Base-by-base conservation (phyloP, 2,113 vertebrate species). In the Neogale vison region DNA sequence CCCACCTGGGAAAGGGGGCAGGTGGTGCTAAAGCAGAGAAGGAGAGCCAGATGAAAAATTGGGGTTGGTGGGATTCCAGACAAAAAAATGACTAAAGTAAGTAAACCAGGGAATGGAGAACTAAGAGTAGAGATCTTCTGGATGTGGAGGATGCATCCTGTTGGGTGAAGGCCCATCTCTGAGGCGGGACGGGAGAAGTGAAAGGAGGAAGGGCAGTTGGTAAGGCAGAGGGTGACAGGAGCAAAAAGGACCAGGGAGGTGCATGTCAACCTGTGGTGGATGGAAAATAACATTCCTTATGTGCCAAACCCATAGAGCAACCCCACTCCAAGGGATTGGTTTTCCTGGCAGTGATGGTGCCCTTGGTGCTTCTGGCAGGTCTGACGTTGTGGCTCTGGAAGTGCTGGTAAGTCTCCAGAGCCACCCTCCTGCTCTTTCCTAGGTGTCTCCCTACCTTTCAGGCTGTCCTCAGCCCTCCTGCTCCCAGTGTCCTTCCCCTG, bases 251-350 rank as follows among this genome's bases (percentile, higher is more conserved):
- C 3, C 4, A 63, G 20, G 42, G 6, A n/a, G 36, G n/a, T 57
- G n/a, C 20, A 52, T 13, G 11, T 14, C 1, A 61, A 61, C 9
- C 23, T 26, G 9, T 0, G 18, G 3, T 29, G 0, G 15, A 34
- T 55, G 13, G 52, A 47, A 52, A 61, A n/a, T n/a, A 82, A 76
- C 23, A 81, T 6, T 2, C 1, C 72, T 2, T 17, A 4, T 76
- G 13, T 42, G 34, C 4, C 14, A 47, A 24, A 11, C n/a, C 45
- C 24, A 18, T 55, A 95, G 93, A 20, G 0, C 42, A 26, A 8
- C 67, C 7, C 12, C 21, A 1, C 31, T 52, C 39, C 24, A 0
- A 7, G 36, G 86, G 36, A 5, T 83, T 12, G 36, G 65, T 71
- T 67, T 26, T 86, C 74, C 42, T 74, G 82, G 69, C 34, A 2